These are phyloP conservation scores for Unio pictorum DNA, from an alignment of 2,888 invertebrate genomes.

Conservation along the genomic window DNA sequence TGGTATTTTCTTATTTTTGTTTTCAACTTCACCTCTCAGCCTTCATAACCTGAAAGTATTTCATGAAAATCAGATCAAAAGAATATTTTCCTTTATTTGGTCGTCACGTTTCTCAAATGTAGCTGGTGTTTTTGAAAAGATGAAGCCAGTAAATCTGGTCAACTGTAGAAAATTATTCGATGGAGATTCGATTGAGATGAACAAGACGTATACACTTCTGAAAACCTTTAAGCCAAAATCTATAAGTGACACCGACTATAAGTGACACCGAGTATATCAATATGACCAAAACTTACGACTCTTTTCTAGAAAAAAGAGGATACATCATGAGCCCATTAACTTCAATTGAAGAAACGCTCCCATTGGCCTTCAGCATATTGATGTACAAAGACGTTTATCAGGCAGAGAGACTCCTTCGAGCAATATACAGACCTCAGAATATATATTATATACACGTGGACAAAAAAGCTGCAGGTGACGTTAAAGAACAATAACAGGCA, in stretches of 20 bases:
- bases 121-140: too few relatives aligned
- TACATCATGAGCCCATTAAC: conserved; percentile 29
- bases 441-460: conserved; percentile 60
- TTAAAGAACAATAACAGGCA: conserved; percentile 21
- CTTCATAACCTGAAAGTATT: too few relatives aligned
- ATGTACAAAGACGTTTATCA: conserved; percentile 44
- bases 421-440: conserved; percentile 59
- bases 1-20: too few relatives aligned
- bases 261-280: conserved; percentile 7
- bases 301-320: conserved; percentile 17
- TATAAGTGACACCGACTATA: conserved; percentile 2
- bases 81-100: too few relatives aligned
- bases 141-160: too few relatives aligned
- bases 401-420: conserved; percentile 44
- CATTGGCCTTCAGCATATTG: conserved; percentile 50
- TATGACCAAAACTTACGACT: conserved; percentile 23
- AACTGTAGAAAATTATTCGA: too few relatives aligned
- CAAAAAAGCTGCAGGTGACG: conserved; percentile 20
- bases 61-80: too few relatives aligned
- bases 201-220: too few relatives aligned
- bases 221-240: too few relatives aligned
- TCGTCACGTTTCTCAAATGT: too few relatives aligned
- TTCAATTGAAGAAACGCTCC: conserved; percentile 37
- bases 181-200: too few relatives aligned
- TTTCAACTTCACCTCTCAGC: too few relatives aligned